phyloP scores from a whole-genome alignment of 2,113 vertebrate species.

The Ciconia stormi region DNA sequence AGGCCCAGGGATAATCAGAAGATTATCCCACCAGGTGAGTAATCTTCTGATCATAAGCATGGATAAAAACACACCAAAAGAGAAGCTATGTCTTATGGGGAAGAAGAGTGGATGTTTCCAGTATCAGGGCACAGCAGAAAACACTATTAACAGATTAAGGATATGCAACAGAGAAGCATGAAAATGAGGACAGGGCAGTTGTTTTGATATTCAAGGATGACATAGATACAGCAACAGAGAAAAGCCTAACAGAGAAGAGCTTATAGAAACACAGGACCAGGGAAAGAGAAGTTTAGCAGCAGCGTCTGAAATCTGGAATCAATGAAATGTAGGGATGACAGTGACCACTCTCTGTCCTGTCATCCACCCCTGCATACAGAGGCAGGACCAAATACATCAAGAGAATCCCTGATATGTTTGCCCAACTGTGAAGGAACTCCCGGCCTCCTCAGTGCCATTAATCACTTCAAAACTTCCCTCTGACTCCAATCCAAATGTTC shows the following conservation, averaged over 20 bases:
- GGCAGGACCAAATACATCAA: not conserved
- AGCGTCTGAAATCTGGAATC: not conserved
- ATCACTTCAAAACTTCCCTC: not conserved
- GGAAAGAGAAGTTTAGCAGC: not conserved
- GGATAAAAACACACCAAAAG: not conserved
- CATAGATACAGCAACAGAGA: not conserved
- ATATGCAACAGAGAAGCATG: not conserved
- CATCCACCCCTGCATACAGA: not conserved
- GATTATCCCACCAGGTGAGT: not conserved
- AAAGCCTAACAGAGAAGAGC: not conserved
- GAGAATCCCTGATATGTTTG: not conserved
- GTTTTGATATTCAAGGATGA: not conserved
- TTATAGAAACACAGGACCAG: not conserved
- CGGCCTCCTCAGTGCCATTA: not conserved
- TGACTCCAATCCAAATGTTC: not conserved
- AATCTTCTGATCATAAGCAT: not conserved
- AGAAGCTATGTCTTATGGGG: not conserved
- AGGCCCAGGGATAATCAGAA: not conserved
- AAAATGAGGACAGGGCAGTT: not conserved
- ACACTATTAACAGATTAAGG: not conserved
- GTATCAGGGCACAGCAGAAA: not conserved
- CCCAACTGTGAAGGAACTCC: not conserved
- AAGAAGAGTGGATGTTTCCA: not conserved
- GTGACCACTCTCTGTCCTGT: not conserved
- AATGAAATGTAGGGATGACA: not conserved